Evolutionary conservation across 2,888 invertebrate genomes (phyloP).

Genomic region (Rosalia funebris): DNA sequence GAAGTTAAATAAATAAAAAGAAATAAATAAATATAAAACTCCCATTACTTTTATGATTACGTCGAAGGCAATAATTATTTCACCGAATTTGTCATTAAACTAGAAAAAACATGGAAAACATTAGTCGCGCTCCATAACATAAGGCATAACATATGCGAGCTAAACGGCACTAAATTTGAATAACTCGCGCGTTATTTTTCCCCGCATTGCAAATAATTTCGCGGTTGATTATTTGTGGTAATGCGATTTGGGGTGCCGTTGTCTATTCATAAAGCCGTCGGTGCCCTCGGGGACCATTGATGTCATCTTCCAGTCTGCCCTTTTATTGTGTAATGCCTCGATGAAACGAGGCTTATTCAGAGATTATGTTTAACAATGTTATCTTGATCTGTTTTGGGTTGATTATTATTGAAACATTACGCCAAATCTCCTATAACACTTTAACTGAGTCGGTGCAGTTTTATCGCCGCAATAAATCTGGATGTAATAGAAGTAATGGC

Average conservation of each 20-base stretch:
- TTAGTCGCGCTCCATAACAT: conserved; percentile 27
- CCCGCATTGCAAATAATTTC: conserved; percentile 21
- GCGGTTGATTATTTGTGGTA: conserved; percentile 19
- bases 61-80: neutral
- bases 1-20: too few relatives aligned
- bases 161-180: conserved; percentile 29
- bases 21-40: too few relatives aligned
- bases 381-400: conserved; percentile 49
- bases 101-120: neutral
- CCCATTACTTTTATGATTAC: too few relatives aligned
- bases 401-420: conserved; percentile 51
- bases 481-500: neutral
- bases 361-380: conserved; percentile 45
- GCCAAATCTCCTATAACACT: conserved; percentile 44
- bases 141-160: conserved; percentile 29
- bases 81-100: neutral
- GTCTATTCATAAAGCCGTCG: conserved; percentile 16
- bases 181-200: conserved; percentile 27
- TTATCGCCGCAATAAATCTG: conserved; percentile 25
- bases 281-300: conserved; percentile 36
- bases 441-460: conserved; percentile 30
- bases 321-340: conserved; percentile 41
- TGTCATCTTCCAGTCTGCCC: conserved; percentile 43
- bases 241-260: conserved; percentile 22
- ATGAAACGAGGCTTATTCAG: conserved; percentile 41